Conservation (phyloP, 2,888 invertebrate species). For the Drosophila lutescens region DNA sequence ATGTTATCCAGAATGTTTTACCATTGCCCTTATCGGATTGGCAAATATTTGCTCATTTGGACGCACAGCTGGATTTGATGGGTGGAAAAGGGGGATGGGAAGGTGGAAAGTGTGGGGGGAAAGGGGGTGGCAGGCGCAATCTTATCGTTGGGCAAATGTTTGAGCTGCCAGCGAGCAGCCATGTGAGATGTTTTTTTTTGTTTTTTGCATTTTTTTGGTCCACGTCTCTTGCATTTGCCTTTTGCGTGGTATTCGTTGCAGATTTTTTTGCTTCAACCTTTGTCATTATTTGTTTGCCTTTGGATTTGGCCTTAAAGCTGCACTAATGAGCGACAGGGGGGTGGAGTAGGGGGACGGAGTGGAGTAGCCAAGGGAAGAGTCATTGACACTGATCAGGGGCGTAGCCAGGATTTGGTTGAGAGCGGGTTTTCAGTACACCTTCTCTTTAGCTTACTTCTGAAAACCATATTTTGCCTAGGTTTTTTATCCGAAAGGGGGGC, state of each 20-base stretch:
- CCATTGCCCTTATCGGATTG: constrained; percentile 26
- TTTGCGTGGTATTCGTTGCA: constrained; percentile 10
- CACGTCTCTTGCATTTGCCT: constrained; percentile 19
- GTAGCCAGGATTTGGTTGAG: too few relatives aligned
- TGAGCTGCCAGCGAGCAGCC: constrained; percentile 14
- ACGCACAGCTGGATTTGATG: background rate
- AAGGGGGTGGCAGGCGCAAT: constrained; percentile 7
- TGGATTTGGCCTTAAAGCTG: constrained; percentile 49
- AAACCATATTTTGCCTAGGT: too few relatives aligned
- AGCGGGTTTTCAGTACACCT: too few relatives aligned
- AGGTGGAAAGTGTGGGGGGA: background rate
- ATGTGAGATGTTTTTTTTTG: background rate
- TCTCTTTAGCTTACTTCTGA: too few relatives aligned
- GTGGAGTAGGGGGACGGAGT: constrained; percentile 4
- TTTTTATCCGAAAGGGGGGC: too few relatives aligned
- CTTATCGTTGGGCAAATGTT: constrained; percentile 46
- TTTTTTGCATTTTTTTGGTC: constrained; percentile 9
- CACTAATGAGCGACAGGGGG: constrained; percentile 53
- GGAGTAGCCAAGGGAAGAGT: constrained; percentile 2
- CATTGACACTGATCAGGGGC: constrained; percentile 10
- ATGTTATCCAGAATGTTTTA: constrained; percentile 17
- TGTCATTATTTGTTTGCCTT: constrained; percentile 17
- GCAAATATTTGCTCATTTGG: constrained; percentile 32
- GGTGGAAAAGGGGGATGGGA: background rate
- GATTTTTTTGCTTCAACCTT: background rate